Base-by-base conservation (phyloP, 2,888 invertebrate species). In the Pristionchus maxplancki region DNA sequence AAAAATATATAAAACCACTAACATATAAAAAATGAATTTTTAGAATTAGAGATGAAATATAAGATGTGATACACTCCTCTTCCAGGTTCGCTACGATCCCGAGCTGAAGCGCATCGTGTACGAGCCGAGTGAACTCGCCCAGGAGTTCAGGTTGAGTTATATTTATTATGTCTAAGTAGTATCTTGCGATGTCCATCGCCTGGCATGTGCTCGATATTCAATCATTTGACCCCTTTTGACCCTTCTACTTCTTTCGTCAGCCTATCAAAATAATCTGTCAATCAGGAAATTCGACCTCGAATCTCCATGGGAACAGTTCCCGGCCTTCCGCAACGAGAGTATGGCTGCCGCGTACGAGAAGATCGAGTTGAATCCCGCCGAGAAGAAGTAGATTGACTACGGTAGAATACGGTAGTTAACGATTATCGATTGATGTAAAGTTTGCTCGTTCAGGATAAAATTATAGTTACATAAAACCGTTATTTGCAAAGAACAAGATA, bases 241-340 rank as follows among this genome's bases (percentile, higher is more conserved):
- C 13, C 4, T 5, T 40, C 28, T 48, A 28, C 28, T 28, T 9
- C n/a, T 24, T 53, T 53, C 8, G 24, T 84, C 1, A 74, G 24
- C 20, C 6, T 40, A 37, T 31, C 40, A 37, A 20, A 74, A n/a
- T n/a, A 85, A 13, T 1, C 34, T 34, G 53, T n/a, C 24, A 4
- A 8, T 58, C 71, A 96, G 99, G 88, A 97, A 97, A 95, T 99
- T 99, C 95, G 99, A 99, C 95, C 96, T 98, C 90, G 97, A 97
- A 91, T 97, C 97, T 40, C 99, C 99, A 0, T 99, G 99, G 99
- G 99, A 99, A 95, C 97, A 97, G 94, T 99, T 99, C 95, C 98
- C 98, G 0, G 97, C 91, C 20, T 95, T 95, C 92, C 90, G 93
- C 28, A 91, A 94, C 62, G 87, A 91, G 50, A 91, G 93, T 53